Conservation (phyloP, 2,113 vertebrate genomes). For the Vombatus ursinus region DNA sequence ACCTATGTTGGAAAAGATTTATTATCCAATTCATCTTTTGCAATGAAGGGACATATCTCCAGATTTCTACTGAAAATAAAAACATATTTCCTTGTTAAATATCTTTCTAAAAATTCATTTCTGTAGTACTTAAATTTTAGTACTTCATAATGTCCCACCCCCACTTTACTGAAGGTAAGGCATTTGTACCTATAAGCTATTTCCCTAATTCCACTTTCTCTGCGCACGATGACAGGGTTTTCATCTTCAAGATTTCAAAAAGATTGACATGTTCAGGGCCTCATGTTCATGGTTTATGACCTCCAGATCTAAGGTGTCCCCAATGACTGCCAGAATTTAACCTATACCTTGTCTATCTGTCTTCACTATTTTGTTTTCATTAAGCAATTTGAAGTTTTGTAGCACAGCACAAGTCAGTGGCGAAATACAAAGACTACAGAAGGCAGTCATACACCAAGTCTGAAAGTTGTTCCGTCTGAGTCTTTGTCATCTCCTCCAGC, state of each 20-base stretch:
- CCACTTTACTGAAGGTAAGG: background rate
- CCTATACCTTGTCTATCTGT: background rate
- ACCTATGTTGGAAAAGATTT: no score
- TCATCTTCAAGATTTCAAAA: background rate
- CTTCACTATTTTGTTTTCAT: background rate
- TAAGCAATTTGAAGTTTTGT: background rate
- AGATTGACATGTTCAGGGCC: background rate
- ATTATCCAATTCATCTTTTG: no score
- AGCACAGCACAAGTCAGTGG: background rate
- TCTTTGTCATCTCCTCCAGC: background rate
- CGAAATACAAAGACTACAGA: background rate
- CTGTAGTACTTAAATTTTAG: background rate
- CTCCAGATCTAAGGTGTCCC: background rate
- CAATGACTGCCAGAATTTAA: background rate
- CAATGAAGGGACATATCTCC: no score
- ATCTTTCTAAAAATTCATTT: background rate
- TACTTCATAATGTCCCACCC: background rate
- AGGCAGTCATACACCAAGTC: background rate
- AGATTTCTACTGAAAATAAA: no score
- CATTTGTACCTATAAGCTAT: background rate
- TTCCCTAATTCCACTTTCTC: background rate
- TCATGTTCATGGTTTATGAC: background rate
- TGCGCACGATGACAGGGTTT: background rate
- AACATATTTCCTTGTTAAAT: background rate
- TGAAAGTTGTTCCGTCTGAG: background rate